Evolutionary conservation across 2,888 invertebrate species (phyloP).

Genomic region (Mythimna albipuncta): DNA sequence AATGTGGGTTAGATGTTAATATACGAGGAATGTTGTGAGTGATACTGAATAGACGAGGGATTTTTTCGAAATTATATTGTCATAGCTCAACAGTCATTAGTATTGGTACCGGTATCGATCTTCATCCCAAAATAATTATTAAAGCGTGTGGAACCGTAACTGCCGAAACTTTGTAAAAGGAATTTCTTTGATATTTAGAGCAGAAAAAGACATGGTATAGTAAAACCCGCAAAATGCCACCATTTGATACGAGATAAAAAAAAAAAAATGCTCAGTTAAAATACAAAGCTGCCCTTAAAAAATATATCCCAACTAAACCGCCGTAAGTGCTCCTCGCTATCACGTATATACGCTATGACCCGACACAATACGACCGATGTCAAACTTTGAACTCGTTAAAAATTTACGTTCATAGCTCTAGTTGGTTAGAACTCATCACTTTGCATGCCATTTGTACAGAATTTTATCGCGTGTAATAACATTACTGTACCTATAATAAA

Average conservation of each 20-base stretch:
- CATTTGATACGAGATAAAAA: background rate
- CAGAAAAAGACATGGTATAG: background rate
- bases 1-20: constrained; percentile 43
- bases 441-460: constrained; percentile 65
- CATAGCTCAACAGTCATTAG: background rate
- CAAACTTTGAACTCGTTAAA: constrained; percentile 79
- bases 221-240: background rate
- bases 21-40: constrained; percentile 1
- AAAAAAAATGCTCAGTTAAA: constrained; percentile 7
- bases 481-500: constrained; percentile 49
- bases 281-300: constrained; percentile 20
- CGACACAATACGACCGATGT: constrained; percentile 66
- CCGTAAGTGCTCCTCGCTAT: constrained; percentile 62
- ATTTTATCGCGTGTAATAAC: constrained; percentile 65
- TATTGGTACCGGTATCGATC: too few relatives aligned
- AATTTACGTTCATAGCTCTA: constrained; percentile 71
- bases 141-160: too few relatives aligned
- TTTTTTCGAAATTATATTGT: background rate
- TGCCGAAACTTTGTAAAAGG: too few relatives aligned
- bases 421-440: constrained; percentile 71
- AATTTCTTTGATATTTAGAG: too few relatives aligned
- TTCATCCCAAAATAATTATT: too few relatives aligned
- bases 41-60: background rate
- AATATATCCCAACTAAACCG: constrained; percentile 40
- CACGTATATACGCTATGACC: constrained; percentile 58